phyloP scores from a whole-genome alignment of 2,888 invertebrate species.

The Lydus trimaculatus region DNA sequence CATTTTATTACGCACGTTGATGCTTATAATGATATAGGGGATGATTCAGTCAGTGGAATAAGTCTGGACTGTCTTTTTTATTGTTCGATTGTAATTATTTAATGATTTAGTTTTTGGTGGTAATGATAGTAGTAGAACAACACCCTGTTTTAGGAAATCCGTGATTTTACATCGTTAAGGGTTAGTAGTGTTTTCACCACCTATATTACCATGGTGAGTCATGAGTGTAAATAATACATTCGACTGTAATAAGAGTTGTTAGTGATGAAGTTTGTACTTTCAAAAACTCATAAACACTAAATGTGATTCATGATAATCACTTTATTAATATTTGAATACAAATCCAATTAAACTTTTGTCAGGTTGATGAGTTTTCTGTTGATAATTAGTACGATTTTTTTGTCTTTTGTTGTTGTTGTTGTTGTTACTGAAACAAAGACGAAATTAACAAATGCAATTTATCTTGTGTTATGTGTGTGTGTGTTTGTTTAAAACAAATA shows the following conservation, averaged over 20 bases:
- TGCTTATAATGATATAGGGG: not conserved
- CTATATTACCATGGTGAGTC: slow-evolving; percentile 50
- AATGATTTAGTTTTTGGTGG: not conserved
- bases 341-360: slow-evolving; percentile 34
- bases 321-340: slow-evolving; percentile 43
- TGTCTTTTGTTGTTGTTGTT: not conserved
- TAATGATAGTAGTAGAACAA: not conserved
- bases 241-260: slow-evolving; percentile 46
- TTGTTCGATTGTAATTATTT: not conserved
- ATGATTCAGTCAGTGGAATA: not conserved
- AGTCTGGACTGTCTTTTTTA: not conserved
- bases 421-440: not conserved
- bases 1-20: not conserved
- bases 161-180: slow-evolving; percentile 46
- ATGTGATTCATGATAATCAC: slow-evolving; percentile 40
- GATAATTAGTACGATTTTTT: slow-evolving; percentile 4
- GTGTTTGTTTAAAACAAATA: slow-evolving; percentile 31
- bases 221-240: slow-evolving; percentile 49
- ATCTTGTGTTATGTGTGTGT: slow-evolving; percentile 26
- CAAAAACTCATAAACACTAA: slow-evolving; percentile 39
- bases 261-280: slow-evolving; percentile 39
- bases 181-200: slow-evolving; percentile 39
- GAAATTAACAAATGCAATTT: slow-evolving; percentile 22
- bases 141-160: slow-evolving; percentile 30
- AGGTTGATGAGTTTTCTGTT: not conserved